Percentiles rank a stretch among this genome's conserved stretches.
These are phyloP conservation scores for Pithys albifrons DNA, from an alignment of 2,113 vertebrate genomes.

Conservation along the genomic window DNA sequence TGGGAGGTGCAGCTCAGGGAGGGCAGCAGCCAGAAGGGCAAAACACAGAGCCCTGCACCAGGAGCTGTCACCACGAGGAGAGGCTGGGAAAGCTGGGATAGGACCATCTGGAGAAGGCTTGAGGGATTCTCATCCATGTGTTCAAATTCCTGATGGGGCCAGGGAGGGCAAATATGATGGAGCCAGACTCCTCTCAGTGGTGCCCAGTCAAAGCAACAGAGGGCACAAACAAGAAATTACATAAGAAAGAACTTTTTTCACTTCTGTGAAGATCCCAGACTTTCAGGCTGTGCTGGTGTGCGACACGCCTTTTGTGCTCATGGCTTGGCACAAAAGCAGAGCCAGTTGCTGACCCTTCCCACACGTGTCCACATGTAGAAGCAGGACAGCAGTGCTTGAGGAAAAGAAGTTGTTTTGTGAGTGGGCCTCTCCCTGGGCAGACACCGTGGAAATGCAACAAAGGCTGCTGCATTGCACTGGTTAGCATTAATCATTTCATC, in stretches of 20 bases:
- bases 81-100: not conserved
- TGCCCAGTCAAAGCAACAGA: not conserved
- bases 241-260: not conserved
- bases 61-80: not conserved
- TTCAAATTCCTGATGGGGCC: not conserved
- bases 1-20: not conserved
- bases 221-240: not conserved
- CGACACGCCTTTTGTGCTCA: fast-evolving
- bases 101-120: not conserved
- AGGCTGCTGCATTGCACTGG: not conserved
- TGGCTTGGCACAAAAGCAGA: not conserved
- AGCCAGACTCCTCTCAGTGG: not conserved
- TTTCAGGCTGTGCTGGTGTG: not conserved
- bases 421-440: not conserved
- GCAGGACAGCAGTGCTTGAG: not conserved
- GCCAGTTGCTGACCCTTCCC: not conserved
- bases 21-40: not conserved
- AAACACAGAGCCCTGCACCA: not conserved
- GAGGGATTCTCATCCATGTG: not conserved
- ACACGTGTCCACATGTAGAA: not conserved
- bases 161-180: not conserved
- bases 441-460: not conserved
- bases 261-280: not conserved
- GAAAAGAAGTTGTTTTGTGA: not conserved
- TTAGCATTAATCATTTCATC: not conserved